Evolutionary conservation across 2,113 vertebrate species (phyloP), one percentile per base, ranked within the genome.

Genomic region (Trogon melanurus): DNA sequence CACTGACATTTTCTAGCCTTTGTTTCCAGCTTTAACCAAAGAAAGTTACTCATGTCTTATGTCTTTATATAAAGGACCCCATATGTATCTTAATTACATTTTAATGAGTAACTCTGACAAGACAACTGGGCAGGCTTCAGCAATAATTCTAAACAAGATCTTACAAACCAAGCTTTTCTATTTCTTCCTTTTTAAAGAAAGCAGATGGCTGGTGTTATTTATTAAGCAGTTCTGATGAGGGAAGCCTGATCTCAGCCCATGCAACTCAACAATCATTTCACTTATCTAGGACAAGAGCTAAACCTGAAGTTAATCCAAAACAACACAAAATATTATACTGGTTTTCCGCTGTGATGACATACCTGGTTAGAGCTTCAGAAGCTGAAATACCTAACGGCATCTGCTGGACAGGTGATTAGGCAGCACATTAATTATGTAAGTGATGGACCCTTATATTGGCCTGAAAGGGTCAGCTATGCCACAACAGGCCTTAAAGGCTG

Each of bases 151-250:
- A 48, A 79, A 45, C 60, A n/a, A 88, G 69, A 79, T 71, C 70
- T 74, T 79, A 41, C 8, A 84, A 89, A 13, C 41, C 38, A 66
- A 38, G 13, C 6, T 19, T 91, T 82, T 70, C 51, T 56, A 21
- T 65, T 53, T 54, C 53, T 83, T 22, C 38, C 62, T 79, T 93
- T 83, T 50, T 36, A 53, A 81, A 71, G 66, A 36, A 89, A 87
- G 61, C 80, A 94, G 86, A 95, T 62, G 66, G 78, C 41, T 94
- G 27, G 27, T 91, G 50, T 54, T 79, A 72, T 62, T 93, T 83
- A 88, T 89, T 85, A 85, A 61, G 45, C 21, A 53, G 17, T 66
- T 97, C 72, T 61, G 70, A 65, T 58, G 58, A 57, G 92, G 38
- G 34, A 81, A 69, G 36, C 23, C 70, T 20, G 5, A 65, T 25